Base-by-base conservation (phyloP, 2,888 invertebrate genomes). In the Lacanobia oleracea region DNA sequence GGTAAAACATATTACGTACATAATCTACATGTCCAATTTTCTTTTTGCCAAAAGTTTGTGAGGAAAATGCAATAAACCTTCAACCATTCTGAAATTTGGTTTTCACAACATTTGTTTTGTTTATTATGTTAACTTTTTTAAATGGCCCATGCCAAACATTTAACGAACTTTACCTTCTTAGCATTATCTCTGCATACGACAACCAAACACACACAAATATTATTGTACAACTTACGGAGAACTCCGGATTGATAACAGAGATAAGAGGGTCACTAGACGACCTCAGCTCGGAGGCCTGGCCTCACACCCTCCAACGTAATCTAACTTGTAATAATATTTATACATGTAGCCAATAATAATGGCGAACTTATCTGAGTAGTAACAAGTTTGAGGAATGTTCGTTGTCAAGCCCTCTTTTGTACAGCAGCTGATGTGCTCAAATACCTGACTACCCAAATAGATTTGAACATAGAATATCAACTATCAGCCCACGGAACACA, bases 261-360 rank as follows among this genome's bases (percentile, higher is more conserved):
- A 75, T 75, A 79, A n/a, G 16, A 51, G 67, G 71, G 81, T 81
- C 72, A 37, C 7, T 12, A 40, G 12, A 14, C 77, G 77, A 83
- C 75, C 66, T 67, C 57, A 57, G n/a, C 54, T 51, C 72, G 86
- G 84, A 85, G 84, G 84, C 84, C 79, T 75, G 84, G 75, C 84
- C 69, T 45, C 84, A 84, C 84, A 83, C 86, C 84, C 84, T 65
- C 79, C 68, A 2, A 75, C 83, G 72, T 74, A 77, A 76, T 74
- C 79, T 72, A 8, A 18, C 6, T n/a, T 48, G n/a, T 9, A 71
- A 67, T 45, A 70, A 66, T 59, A 71, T 56, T 56, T 70, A 53
- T 48, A 64, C 68, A 51, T 56, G 61, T 21, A 27, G 14, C 6
- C 43, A 56, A 51, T 37, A 57, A 67, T 56, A 67, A 69, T 59